Base-by-base conservation (phyloP, 2,113 vertebrate genomes). In the Etheostoma spectabile region DNA sequence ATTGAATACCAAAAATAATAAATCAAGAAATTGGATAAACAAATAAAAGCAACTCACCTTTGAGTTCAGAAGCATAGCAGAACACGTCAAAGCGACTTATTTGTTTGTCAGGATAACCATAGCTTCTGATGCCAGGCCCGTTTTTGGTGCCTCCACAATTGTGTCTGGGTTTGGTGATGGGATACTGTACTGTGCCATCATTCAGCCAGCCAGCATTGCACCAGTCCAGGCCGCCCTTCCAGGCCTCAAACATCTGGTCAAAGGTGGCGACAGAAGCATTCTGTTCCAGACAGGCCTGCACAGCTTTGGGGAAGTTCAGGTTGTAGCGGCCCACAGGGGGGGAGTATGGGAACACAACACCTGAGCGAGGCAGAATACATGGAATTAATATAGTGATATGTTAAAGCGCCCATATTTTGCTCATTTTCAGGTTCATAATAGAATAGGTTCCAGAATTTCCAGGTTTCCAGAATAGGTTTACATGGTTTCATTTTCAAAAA, bases 131-230 rank as follows among this genome's bases (percentile, higher is more conserved):
- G 0, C 98, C 98, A 0, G 98, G 96, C 21, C 91, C 90, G 0
- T 88, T 95, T 72, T 93, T 94, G 86, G 93, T 91, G 8, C 98
- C 98, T 8, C 98, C 98, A 0, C 98, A 99, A 35, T 97, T 96
- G 71, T 93, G 95, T 75, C 98, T 94, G 61, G 98, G 97, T 60
- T 95, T 96, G 65, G 92, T 98, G 90, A 99, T 97, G 24, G 98
- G 98, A 76, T 99, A 99, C 73, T 98, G 96, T 69, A 99, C 98
- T 0, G 97, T 96, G 30, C 97, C 97, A 0, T 99, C 98, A 0
- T 74, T 96, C 71, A 99, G 96, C 98, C 98, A 99, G 85, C 98
- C 98, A 0, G 98, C 98, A 0, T 99, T 99, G 90, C 98, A 99
- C 98, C 98, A 99, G 88, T 99, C 96, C 84, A 99, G 88, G 21